Evolutionary conservation across 2,113 vertebrate species (phyloP).

Genomic region (Hippotragus niger): DNA sequence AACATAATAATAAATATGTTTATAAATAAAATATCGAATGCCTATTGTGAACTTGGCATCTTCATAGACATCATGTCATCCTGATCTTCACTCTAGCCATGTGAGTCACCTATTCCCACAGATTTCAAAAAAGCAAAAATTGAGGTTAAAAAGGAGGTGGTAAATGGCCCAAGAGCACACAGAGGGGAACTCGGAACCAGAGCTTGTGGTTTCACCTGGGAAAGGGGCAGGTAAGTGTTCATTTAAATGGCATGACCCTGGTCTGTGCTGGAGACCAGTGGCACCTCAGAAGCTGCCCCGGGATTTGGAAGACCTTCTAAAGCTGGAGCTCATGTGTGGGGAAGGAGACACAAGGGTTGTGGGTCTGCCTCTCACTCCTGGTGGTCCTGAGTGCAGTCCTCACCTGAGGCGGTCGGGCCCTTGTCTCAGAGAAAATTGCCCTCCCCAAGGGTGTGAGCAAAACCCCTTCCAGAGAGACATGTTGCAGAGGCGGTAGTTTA

Average conservation of each 20-base stretch:
- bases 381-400: neutral
- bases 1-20: neutral
- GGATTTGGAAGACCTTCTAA: neutral
- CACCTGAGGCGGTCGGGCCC: accelerated
- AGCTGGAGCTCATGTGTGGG: neutral
- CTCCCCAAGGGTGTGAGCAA: neutral
- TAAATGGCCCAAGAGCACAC: neutral
- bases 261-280: accelerated
- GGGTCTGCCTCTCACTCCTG: neutral
- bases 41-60: neutral
- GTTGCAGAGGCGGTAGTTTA: neutral
- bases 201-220: neutral
- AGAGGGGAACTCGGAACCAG: neutral
- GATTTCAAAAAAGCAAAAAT: neutral
- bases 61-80: neutral
- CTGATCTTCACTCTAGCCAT: neutral
- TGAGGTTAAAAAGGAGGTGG: neutral
- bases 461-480: neutral
- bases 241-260: neutral
- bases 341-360: neutral
- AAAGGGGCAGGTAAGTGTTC: neutral
- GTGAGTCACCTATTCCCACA: neutral
- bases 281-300: neutral
- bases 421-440: neutral
- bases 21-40: constrained; percentile 14